These are phyloP conservation scores for Drosophila merina DNA, from an alignment of 2,888 invertebrate species.

Conservation along the genomic window DNA sequence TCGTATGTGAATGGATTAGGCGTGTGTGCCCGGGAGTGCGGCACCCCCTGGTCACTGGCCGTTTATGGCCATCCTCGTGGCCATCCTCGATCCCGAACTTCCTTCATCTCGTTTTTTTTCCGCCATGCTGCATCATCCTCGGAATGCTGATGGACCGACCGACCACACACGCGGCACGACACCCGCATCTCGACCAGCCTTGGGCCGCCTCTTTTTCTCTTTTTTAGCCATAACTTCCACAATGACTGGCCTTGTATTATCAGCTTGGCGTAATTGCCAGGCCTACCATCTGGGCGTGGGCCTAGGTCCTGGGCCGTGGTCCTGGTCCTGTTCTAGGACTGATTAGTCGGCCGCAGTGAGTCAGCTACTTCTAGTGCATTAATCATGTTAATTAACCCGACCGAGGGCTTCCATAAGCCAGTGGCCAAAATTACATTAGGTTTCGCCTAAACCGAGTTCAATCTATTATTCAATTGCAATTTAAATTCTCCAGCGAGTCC, in stretches of 20 bases:
- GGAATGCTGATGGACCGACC: slow-evolving; percentile 60
- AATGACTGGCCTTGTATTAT: slow-evolving; percentile 66
- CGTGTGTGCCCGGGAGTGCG: slow-evolving; percentile 28
- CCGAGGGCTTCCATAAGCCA: slow-evolving; percentile 52
- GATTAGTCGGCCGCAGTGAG: slow-evolving; percentile 49
- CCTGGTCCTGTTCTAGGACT: slow-evolving; percentile 13
- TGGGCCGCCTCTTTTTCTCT: slow-evolving; percentile 34
- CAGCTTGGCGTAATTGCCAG: slow-evolving; percentile 45
- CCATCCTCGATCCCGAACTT: not conserved
- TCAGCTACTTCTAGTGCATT: slow-evolving; percentile 60
- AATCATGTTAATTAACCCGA: slow-evolving; percentile 69
- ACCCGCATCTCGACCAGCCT: slow-evolving; percentile 29
- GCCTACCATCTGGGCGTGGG: slow-evolving; percentile 11
- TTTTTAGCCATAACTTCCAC: slow-evolving; percentile 74
- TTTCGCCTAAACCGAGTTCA: slow-evolving; percentile 30
- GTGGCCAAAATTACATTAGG: slow-evolving; percentile 44
- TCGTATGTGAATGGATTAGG: slow-evolving; percentile 66
- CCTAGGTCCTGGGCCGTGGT: slow-evolving; percentile 3
- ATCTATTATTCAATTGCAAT: slow-evolving; percentile 62
- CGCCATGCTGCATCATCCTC: slow-evolving; percentile 48
- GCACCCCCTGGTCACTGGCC: slow-evolving; percentile 6
- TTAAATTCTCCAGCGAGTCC: slow-evolving; percentile 46
- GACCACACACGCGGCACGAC: slow-evolving; percentile 38
- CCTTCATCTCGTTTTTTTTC: slow-evolving; percentile 12
- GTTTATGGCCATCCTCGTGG: slow-evolving; percentile 55